Evolutionary conservation across 2,797 vertebrate genomes (phyloP), one percentile per base, ranked within the genome.

Genomic region (Melanotaenia pygmaea): DNA sequence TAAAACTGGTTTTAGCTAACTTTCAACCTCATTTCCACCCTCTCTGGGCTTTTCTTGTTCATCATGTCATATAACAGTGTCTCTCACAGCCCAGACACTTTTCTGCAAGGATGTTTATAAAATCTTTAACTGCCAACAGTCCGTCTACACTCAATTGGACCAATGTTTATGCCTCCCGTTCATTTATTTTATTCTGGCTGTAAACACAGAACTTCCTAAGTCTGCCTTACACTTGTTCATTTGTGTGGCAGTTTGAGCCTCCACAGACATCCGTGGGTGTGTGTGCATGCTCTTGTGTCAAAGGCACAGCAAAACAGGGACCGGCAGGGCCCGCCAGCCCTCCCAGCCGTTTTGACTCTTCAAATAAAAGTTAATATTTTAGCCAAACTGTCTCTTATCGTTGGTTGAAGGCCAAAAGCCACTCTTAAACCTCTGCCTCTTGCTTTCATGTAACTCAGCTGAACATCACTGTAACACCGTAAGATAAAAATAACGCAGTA

Each of bases 21-120:
- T n/a, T 24, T 0, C 10, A 6, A 8, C 16, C 14, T 57, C 28
- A 16, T 16, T 56, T 59, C 64, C 51, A 7, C 53, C 53, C 47
- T 24, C 24, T 22, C 3, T 61, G 9, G 30, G 18, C 32, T 45
- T 64, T 13, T 64, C 5, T 34, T 60, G 26, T 35, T 66, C 78
- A 61, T 51, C 63, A 51, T 57, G 45, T 81, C 71, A 53, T 76
- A 76, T 53, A 0, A 37, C 18, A 3, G 4, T 51, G 70, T 63
- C 74, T 82, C 66, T 64, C 2, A n/a, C 63, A 47, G 77, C 80
- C 68, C 81, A 66, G 67, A 74, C 71, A 30, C 79, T 81, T 34
- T 83, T 81, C 76, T 86, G 75, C 81, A 77, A 68, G 79, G 82
- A 82, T 91, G 89, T 92, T 91, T 90, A 89, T 83, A 81, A 81